Base-by-base conservation (phyloP, 1,140 invertebrate genomes). In the Pinna nobilis region DNA sequence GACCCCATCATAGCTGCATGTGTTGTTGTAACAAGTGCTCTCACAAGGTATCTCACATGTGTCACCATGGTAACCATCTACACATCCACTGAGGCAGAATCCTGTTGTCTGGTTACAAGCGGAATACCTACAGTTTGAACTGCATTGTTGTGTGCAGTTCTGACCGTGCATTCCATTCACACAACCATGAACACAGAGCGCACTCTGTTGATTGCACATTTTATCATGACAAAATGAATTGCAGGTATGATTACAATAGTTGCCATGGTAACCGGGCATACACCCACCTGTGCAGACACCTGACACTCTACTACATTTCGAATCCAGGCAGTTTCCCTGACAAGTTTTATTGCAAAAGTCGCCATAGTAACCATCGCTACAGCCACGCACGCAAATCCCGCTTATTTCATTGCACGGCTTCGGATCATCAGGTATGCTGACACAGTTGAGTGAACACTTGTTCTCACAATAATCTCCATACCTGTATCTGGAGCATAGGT, bases 381-480 rank as follows among this genome's bases (percentile, higher is more conserved):
- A 70, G 13, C 68, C 68, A 61, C 49, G 18, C 9, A 41, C 35
- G 44, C 59, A 63, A 23, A 44, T 44, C 9, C 6, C 37, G 9
- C 23, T 39, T 23, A 63, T 44, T 63, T 63, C 39, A 11, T 39
- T 63, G 44, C 59, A 63, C 9, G 59, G 35, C 37, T 63, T 63
- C 37, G n/a, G 33, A 20, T 59, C 18, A n/a, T 15, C 28, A 35
- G 55, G 37, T 20, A 35, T 15, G 25, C 44, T 41, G 28, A 23
- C 44, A 28, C 59, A 63, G 28, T 66, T 50, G 18, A 32, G 11
- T 33, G 47, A 30, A 32, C 32, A 49, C 23, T 30, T 66, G 13
- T 59, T 69, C 25, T 69, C 55, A 47, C 66, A 69, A 20, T 69
- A 30, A 13, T 44, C 6, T 20, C 66, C 66, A 59, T 59, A 69